These are phyloP conservation scores for Zaprionus lineosus DNA, from an alignment of 2,888 invertebrate genomes.

Conservation along the genomic window DNA sequence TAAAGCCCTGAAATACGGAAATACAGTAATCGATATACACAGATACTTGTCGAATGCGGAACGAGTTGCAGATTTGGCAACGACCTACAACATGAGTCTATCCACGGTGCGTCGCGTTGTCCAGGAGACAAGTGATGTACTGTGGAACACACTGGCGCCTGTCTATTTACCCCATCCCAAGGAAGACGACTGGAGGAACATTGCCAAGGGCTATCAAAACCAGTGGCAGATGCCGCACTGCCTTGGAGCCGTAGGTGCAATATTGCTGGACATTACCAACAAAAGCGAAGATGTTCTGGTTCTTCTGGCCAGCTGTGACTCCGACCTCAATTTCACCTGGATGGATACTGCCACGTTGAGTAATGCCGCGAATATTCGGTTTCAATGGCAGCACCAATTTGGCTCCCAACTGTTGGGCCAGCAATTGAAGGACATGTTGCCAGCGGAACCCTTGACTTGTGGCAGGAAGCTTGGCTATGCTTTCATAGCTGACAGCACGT, in stretches of 20 bases:
- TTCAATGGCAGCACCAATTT: slow-evolving; percentile 33
- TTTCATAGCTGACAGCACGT: slow-evolving; percentile 23
- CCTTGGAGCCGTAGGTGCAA: slow-evolving; percentile 30
- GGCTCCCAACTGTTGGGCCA: slow-evolving; percentile 9
- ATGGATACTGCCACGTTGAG: slow-evolving; percentile 18
- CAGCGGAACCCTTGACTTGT: neutral
- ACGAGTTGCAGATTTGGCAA: slow-evolving; percentile 11
- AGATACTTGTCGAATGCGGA: slow-evolving; percentile 28
- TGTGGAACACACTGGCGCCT: slow-evolving; percentile 20
- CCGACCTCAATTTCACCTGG: slow-evolving; percentile 16
- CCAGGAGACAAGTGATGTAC: slow-evolving; percentile 23
- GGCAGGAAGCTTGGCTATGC: neutral
- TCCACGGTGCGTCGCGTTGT: slow-evolving; percentile 29
- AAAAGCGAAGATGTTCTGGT: slow-evolving; percentile 8
- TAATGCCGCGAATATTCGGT: neutral
- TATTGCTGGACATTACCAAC: slow-evolving; percentile 16
- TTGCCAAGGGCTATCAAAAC: slow-evolving; percentile 11
- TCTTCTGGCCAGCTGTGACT: slow-evolving; percentile 37
- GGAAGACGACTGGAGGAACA: slow-evolving; percentile 11
- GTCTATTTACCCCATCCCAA: slow-evolving; percentile 16
- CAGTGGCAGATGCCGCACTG: slow-evolving; percentile 29
- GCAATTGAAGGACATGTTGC: neutral
- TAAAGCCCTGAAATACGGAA: neutral
- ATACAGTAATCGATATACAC: no score
- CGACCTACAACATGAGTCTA: slow-evolving; percentile 20